Evolutionary conservation across 2,797 vertebrate genomes (phyloP).

Genomic region (Leptoclinus maculatus): DNA sequence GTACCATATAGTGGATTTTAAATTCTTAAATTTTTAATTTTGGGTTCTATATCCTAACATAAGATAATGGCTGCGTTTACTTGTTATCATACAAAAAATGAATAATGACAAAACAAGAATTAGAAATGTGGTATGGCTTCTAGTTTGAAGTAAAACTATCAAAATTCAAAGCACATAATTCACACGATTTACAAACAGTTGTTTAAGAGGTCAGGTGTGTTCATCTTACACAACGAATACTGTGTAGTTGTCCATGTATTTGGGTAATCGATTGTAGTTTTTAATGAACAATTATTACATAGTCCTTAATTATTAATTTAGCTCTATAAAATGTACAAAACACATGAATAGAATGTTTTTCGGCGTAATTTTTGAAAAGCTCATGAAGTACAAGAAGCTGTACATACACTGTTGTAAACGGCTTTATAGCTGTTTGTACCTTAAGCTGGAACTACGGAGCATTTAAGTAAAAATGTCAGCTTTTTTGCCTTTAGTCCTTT

Average conservation of each 20-base stretch:
- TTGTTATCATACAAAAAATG: background rate
- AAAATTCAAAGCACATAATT: background rate
- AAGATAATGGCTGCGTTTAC: background rate
- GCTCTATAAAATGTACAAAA: background rate
- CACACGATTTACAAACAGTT: background rate
- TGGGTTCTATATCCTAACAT: background rate
- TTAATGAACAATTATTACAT: background rate
- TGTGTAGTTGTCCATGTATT: background rate
- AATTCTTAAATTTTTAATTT: background rate
- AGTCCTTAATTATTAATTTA: background rate
- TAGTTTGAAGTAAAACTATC: background rate
- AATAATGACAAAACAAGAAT: background rate
- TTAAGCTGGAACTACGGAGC: background rate
- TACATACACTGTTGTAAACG: background rate
- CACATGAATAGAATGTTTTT: background rate
- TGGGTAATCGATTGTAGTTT: background rate
- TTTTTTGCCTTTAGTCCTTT: constrained; percentile 12
- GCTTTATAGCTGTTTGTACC: constrained; percentile 24
- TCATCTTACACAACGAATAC: background rate
- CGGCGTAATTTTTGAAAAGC: background rate
- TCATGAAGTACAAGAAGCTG: background rate
- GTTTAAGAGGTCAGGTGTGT: background rate
- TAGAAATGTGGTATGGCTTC: background rate
- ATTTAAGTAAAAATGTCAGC: constrained; percentile 10
- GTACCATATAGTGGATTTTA: background rate